phyloP scores from a whole-genome alignment of 2,113 vertebrate species.

The Origma solitaria region DNA sequence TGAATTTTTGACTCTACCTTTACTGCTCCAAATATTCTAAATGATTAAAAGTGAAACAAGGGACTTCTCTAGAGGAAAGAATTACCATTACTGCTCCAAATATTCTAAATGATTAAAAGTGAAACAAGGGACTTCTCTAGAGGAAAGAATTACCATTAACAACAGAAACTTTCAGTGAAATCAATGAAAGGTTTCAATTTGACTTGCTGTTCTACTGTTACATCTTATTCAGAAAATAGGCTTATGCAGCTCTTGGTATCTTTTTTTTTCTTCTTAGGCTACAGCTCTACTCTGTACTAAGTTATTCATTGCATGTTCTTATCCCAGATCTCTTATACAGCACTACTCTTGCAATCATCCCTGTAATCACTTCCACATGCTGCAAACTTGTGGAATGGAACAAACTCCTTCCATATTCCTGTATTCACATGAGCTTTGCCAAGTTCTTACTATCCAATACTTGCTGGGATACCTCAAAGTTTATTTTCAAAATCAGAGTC shows the following conservation, averaged over 20 bases:
- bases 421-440: background rate
- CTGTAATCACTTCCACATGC: conserved; percentile 22
- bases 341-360: background rate
- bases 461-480: background rate
- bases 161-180: background rate
- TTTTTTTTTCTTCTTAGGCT: background rate
- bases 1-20: background rate
- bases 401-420: background rate
- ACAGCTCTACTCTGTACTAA: background rate
- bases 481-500: background rate
- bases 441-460: background rate
- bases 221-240: background rate
- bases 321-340: background rate
- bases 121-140: background rate
- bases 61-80: background rate
- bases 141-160: background rate
- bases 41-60: background rate
- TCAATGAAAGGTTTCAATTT: background rate
- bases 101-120: background rate
- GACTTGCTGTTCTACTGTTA: background rate
- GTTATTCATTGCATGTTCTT: background rate
- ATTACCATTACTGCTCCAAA: background rate
- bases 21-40: background rate
- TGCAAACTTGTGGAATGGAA: background rate
- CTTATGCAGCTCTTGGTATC: background rate